Percentiles rank a stretch among this genome's conserved stretches.
phyloP scores from a whole-genome alignment of 2,888 invertebrate genomes.

The Cryptus armator region DNA sequence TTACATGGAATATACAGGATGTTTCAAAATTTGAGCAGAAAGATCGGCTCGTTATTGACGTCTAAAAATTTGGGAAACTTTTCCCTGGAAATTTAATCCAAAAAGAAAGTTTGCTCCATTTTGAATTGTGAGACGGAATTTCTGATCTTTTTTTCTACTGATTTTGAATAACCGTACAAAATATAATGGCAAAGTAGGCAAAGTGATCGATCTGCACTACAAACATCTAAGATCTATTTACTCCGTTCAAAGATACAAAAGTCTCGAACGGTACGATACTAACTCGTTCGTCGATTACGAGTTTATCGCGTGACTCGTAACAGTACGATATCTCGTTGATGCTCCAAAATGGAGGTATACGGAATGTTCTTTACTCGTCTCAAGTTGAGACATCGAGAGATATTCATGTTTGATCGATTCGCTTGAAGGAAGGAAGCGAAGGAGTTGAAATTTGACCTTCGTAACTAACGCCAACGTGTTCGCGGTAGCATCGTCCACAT shows the following conservation, averaged over 20 bases:
- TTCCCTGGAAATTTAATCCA: too few relatives aligned
- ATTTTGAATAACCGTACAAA: too few relatives aligned
- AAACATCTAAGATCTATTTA: neutral
- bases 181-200: too few relatives aligned
- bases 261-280: conserved; percentile 34
- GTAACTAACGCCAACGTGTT: neutral
- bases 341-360: neutral
- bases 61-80: too few relatives aligned
- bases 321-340: conserved; percentile 4
- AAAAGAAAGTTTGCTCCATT: too few relatives aligned
- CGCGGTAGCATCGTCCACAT: neutral
- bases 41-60: neutral
- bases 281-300: conserved; percentile 38
- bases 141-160: too few relatives aligned
- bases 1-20: neutral
- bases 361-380: neutral
- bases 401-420: conserved; percentile 41
- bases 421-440: neutral
- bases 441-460: neutral
- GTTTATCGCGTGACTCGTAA: conserved; percentile 42
- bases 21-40: neutral
- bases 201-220: neutral
- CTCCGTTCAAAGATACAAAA: neutral
- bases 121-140: too few relatives aligned
- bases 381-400: conserved; percentile 7